Conservation (phyloP, 2,113 vertebrate genomes). For the Pan paniscus region DNA sequence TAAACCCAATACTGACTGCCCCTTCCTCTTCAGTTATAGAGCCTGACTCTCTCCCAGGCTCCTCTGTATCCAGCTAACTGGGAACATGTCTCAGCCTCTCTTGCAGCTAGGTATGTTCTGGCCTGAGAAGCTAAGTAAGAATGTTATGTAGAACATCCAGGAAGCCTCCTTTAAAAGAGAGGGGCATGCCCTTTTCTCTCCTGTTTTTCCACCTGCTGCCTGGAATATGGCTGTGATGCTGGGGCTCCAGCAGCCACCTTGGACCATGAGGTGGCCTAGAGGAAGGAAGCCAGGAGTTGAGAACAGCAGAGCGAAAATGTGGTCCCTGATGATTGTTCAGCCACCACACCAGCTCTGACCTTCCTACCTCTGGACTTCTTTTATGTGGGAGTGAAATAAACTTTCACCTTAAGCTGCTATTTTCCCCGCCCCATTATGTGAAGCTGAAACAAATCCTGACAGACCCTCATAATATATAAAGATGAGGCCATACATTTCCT, state of each 20-base stretch:
- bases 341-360: neutral
- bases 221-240: neutral
- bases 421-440: neutral
- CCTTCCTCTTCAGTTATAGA: neutral
- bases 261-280: neutral
- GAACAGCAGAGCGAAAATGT: neutral
- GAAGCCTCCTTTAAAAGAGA: neutral
- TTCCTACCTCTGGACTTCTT: no score
- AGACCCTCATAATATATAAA: no score
- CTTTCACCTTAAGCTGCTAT: neutral
- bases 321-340: neutral
- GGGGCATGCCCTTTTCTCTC: neutral
- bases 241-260: neutral
- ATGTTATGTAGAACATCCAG: neutral
- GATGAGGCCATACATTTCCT: neutral
- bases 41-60: rapidly evolving
- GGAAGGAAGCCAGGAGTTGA: neutral
- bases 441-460: neutral
- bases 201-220: neutral
- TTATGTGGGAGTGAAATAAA: neutral
- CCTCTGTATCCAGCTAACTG: neutral
- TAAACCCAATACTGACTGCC: rapidly evolving
- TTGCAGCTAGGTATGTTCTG: neutral
- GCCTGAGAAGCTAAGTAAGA: neutral
- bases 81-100: neutral